phyloP scores from a whole-genome alignment of 1,140 invertebrate genomes.

The Metaphire vulgaris region DNA sequence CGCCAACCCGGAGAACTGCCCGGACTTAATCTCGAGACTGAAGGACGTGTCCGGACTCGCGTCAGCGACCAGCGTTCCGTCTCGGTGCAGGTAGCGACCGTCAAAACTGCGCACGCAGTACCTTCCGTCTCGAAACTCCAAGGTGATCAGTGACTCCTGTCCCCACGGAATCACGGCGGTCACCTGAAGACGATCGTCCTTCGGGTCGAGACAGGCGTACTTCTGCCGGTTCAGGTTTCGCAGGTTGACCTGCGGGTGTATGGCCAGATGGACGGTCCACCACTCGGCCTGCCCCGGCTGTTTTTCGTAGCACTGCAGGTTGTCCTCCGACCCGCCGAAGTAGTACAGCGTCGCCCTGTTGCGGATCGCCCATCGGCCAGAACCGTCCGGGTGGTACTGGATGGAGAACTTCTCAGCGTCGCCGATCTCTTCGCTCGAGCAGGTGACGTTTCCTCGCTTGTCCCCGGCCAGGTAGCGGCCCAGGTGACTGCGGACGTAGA shows the following conservation, averaged over 20 bases:
- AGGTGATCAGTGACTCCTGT: conserved; percentile 87
- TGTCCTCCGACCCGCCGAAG: conserved; percentile 81
- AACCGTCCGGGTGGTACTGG: conserved; percentile 57
- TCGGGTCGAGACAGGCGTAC: conserved; percentile 83
- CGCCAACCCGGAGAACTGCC: conserved; percentile 55
- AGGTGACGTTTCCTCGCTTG: conserved; percentile 89
- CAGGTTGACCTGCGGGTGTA: conserved; percentile 82
- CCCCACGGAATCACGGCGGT: conserved; percentile 97
- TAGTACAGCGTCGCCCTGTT: conserved; percentile 89
- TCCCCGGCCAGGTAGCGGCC: conserved; percentile 66
- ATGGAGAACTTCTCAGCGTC: conserved; percentile 77
- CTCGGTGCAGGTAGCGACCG: conserved; percentile 78
- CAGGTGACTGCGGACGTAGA: conserved; percentile 82
- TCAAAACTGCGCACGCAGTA: conserved; percentile 95
- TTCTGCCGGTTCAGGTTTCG: conserved; percentile 86
- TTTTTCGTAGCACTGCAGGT: conserved; percentile 81
- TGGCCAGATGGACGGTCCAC: conserved; percentile 88
- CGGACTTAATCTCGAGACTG: conserved; percentile 88
- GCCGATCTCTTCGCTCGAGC: conserved; percentile 65
- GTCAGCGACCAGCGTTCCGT: conserved; percentile 63
- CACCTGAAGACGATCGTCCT: conserved; percentile 80
- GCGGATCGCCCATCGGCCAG: conserved; percentile 83
- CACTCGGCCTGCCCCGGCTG: conserved; percentile 74
- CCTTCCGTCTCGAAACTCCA: conserved; percentile 82
- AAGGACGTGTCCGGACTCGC: conserved; percentile 80